Conservation (phyloP, 2,888 invertebrate species). For the Himalopsyche japonica region DNA sequence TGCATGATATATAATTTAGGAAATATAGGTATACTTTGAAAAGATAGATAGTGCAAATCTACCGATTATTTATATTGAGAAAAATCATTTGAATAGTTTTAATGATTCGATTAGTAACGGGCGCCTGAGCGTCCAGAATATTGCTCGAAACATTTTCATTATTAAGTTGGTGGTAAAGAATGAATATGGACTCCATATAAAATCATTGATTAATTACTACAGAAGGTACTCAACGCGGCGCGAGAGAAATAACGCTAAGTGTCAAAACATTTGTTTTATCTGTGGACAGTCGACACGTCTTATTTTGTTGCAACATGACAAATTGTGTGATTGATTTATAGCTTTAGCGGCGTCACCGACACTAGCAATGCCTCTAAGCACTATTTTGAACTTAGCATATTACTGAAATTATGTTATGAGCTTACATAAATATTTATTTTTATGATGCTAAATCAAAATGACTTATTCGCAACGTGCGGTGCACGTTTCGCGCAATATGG, state of each 20-base stretch:
- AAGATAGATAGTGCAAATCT: too few relatives aligned
- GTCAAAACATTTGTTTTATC: neutral
- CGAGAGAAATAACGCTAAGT: neutral
- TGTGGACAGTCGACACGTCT: neutral
- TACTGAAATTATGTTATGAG: neutral
- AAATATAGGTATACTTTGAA: too few relatives aligned
- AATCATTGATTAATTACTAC: too few relatives aligned
- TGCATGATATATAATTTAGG: too few relatives aligned
- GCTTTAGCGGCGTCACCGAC: neutral
- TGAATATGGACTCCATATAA: too few relatives aligned
- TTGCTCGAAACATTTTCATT: too few relatives aligned
- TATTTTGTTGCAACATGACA: neutral
- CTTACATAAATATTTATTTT: neutral
- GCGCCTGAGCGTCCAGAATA: too few relatives aligned
- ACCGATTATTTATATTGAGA: too few relatives aligned
- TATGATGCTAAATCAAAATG: neutral
- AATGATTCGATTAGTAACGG: too few relatives aligned
- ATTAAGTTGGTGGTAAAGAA: too few relatives aligned
- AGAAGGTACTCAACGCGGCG: neutral
- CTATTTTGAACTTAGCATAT: neutral
- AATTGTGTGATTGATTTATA: neutral
- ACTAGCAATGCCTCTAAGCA: neutral
- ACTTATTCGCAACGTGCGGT: neutral
- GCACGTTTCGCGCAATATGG: slow-evolving; percentile 4
- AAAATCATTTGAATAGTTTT: too few relatives aligned